These are phyloP conservation scores for Cisticola juncidis DNA, from an alignment of 2,113 vertebrate genomes.

Conservation along the genomic window DNA sequence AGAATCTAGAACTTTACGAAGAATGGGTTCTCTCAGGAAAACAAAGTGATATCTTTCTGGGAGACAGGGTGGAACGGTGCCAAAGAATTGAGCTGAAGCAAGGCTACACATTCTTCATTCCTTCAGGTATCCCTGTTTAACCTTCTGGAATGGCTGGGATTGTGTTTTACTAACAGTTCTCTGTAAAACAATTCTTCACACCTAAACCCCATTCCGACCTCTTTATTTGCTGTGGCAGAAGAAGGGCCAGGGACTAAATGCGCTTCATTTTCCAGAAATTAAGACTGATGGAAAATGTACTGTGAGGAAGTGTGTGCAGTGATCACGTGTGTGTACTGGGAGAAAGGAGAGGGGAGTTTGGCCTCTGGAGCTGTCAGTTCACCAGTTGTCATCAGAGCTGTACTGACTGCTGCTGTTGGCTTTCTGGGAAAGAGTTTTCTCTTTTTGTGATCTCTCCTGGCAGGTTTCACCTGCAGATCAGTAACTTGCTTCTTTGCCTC, in stretches of 20 bases:
- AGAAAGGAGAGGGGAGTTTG: background rate
- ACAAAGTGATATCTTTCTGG: conserved; percentile 95
- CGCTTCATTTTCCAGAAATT: background rate
- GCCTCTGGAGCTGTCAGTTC: background rate
- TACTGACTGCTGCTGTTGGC: background rate
- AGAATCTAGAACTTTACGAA: conserved; percentile 94
- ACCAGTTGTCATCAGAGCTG: background rate
- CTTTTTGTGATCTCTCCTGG: background rate
- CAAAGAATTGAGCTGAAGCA: conserved; percentile 94
- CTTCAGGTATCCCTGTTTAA: conserved; percentile 82
- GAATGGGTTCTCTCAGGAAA: conserved; percentile 98
- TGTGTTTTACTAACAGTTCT: background rate
- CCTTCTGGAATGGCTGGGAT: background rate
- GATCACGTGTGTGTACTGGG: background rate
- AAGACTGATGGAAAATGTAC: background rate
- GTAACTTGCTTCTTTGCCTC: background rate
- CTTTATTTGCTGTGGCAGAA: background rate
- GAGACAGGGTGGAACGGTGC: conserved; percentile 91
- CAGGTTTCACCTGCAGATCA: background rate
- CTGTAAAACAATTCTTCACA: background rate
- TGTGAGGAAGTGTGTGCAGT: background rate
- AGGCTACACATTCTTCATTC: conserved; percentile 96
- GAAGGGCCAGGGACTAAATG: background rate
- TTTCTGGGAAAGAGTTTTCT: background rate
- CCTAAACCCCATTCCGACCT: background rate